A percentile compares a stretch with the other conserved stretches of the same genome.
Evolutionary conservation across 2,797 vertebrate genomes (phyloP).

Genomic region (Lophura swinhoii): DNA sequence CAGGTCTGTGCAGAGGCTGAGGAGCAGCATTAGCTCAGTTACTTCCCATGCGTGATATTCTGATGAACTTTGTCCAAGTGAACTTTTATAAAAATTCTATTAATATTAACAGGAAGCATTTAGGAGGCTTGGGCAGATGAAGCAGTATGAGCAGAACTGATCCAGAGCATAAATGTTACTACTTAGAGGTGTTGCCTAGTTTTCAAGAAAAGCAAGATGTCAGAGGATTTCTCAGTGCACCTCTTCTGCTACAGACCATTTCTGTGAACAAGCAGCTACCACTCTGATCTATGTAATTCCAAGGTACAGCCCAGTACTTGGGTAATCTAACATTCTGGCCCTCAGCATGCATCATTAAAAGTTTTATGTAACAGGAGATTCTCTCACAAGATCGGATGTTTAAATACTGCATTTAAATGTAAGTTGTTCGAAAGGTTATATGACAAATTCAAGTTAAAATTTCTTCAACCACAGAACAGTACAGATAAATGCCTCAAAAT

Average conservation of each 20-base stretch:
- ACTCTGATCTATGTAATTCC: not conserved
- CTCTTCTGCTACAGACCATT: not conserved
- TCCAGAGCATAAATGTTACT: not conserved
- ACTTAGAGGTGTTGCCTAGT: not conserved
- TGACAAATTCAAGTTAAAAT: not conserved
- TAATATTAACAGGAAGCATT: not conserved
- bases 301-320: not conserved
- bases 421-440: not conserved
- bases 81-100: not conserved
- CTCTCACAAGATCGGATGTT: not conserved
- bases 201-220: not conserved
- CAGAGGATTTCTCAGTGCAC: not conserved
- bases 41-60: not conserved
- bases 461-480: not conserved
- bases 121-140: not conserved
- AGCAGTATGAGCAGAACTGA: not conserved
- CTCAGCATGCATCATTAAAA: not conserved
- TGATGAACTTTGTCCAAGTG: not conserved
- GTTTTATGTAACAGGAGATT: not conserved
- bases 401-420: not conserved
- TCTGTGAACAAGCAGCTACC: not conserved
- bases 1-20: not conserved
- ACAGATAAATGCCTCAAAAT: not conserved
- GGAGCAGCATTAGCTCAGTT: not conserved
- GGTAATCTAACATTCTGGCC: not conserved